Base-by-base conservation (phyloP, 2,797 vertebrate genomes). In the Anguilla pacifica region DNA sequence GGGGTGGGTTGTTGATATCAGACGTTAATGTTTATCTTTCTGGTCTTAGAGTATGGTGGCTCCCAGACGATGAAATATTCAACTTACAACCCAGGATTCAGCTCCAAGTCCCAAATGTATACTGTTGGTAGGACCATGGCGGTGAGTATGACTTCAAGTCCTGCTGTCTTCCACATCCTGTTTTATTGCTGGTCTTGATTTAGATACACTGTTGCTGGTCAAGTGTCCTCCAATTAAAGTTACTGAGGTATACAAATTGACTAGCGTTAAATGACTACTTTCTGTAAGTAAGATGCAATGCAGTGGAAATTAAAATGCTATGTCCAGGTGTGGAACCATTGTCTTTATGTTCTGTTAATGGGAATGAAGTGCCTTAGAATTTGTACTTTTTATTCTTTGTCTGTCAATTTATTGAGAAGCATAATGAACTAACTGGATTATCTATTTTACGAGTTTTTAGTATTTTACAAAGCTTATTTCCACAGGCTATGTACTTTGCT, bases 71-170 rank as follows among this genome's bases (percentile, higher is more conserved):
- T 93, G 88, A 96, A 96, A 88, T 96, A 95, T 90, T 91, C 94
- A 31, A 95, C 93, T 82, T 91, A 86, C 84, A 94, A 51, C 85
- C 94, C 95, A 22, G 89, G 15, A 86, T 97, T 92, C 93, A 96
- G 92, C 92, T 95, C 96, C 35, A 96, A 94, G 88, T 96, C 96
- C 59, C 95, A 88, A 17, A 89, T 95, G 88, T 93, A 94, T 88
- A 49, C 90, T 0, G 86, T 91, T 22, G 81, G 92, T 89, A 95
- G 64, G 92, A 95, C 94, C 49, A 86, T 94, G 88, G 91, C 95
- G 90, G 97, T 97, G 91, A 95, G 95, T 91, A 90, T 85, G 22
- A 46, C 64, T 25, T 43, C n/a, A 25, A 6, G 6, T n/a, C 5
- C 84, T 31, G 28, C 0, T 11, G 2, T 22, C 25, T 22, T 31